Evolutionary conservation across 2,888 invertebrate species (phyloP).

Genomic region (Plebejus argus): DNA sequence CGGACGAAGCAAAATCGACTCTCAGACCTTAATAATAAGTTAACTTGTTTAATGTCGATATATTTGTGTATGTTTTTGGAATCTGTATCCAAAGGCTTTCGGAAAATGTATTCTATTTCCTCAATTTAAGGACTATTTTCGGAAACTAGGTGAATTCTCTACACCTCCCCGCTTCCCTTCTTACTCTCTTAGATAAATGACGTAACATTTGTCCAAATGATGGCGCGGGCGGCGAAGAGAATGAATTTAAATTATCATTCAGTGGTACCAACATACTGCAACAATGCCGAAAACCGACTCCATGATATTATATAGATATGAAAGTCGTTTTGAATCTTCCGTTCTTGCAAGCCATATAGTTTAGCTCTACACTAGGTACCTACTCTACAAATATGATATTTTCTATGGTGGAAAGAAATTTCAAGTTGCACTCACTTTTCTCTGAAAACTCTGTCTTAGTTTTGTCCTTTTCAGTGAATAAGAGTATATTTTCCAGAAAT

Average conservation of each 20-base stretch:
- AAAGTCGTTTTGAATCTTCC: slow-evolving; percentile 6
- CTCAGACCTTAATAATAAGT: slow-evolving; percentile 52
- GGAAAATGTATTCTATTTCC: slow-evolving; percentile 53
- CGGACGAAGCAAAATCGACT: slow-evolving; percentile 57
- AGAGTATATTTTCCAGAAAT: neutral
- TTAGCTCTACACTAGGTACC: neutral
- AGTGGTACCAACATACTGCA: slow-evolving; percentile 76
- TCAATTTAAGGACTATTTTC: slow-evolving; percentile 53
- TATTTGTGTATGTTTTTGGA: slow-evolving; percentile 68
- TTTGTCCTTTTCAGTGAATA: neutral
- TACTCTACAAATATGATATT: neutral
- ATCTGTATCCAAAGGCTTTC: slow-evolving; percentile 54
- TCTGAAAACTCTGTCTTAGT: neutral
- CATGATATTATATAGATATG: slow-evolving; percentile 14
- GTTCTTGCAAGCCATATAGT: neutral
- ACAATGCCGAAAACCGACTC: slow-evolving; percentile 67
- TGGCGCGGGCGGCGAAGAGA: slow-evolving; percentile 82
- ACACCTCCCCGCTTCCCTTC: slow-evolving; percentile 56
- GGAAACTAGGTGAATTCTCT: slow-evolving; percentile 45
- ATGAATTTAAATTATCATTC: slow-evolving; percentile 83
- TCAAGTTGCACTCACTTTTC: neutral
- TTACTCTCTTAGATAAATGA: slow-evolving; percentile 78
- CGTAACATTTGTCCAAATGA: slow-evolving; percentile 82
- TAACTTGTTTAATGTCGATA: slow-evolving; percentile 55
- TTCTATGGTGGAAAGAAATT: neutral